Evolutionary conservation across 2,888 invertebrate genomes (phyloP).

Genomic region (Acrocyrtus sp.): DNA sequence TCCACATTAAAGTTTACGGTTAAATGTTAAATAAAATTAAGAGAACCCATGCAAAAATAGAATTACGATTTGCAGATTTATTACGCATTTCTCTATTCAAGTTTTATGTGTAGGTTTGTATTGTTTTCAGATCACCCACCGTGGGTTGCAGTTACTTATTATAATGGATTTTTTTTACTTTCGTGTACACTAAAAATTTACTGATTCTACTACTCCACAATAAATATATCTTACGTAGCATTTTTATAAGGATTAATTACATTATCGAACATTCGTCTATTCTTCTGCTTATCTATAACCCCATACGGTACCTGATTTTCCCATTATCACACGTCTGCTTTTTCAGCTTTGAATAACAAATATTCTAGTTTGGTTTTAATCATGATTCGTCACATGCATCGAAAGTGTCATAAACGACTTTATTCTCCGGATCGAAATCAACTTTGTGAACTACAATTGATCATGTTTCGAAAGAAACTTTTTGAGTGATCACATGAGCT

Average conservation of each 20-base stretch:
- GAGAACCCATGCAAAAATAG: too few species aligned
- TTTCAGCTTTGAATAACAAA: conserved; percentile 34
- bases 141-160: conserved; percentile 22
- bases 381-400: conserved; percentile 37
- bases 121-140: conserved; percentile 42
- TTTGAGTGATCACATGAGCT: not conserved
- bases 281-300: conserved; percentile 4
- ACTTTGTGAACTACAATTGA: not conserved
- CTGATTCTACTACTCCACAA: conserved; percentile 28
- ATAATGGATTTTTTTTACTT: conserved; percentile 15
- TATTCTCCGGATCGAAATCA: not conserved
- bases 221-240: conserved; percentile 36
- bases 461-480: not conserved
- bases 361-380: conserved; percentile 5
- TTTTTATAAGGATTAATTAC: conserved; percentile 17
- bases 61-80: conserved; percentile 31
- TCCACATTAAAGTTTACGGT: too few species aligned
- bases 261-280: conserved; percentile 17
- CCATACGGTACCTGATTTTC: not conserved
- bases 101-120: conserved; percentile 10
- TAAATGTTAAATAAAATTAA: too few species aligned
- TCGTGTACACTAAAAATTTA: conserved; percentile 33
- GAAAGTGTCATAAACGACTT: not conserved
- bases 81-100: conserved; percentile 19
- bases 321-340: conserved; percentile 43